These are phyloP conservation scores for Magallana ariakensis DNA, from an alignment of 1,140 invertebrate species.

Conservation along the genomic window DNA sequence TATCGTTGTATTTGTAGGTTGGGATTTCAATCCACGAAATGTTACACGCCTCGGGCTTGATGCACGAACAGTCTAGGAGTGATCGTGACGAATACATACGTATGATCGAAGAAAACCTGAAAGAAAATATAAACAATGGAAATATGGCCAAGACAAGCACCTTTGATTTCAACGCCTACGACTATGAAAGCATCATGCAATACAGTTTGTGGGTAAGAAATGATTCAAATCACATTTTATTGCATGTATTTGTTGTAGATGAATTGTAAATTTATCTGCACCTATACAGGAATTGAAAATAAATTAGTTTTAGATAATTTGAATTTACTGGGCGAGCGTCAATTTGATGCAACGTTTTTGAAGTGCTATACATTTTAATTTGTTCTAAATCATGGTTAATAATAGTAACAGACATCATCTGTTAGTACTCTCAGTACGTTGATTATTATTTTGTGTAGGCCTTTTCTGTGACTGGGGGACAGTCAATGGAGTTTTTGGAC, in stretches of 20 bases:
- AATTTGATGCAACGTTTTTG: no score
- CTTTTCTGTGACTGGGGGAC: slow-evolving; percentile 1
- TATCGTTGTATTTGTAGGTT: background rate
- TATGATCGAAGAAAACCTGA: slow-evolving; percentile 41
- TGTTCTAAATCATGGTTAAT: no score
- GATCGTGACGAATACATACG: slow-evolving; percentile 58
- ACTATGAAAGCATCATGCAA: slow-evolving; percentile 40
- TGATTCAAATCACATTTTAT: background rate
- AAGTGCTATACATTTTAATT: no score
- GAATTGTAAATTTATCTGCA: no score
- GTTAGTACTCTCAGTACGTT: no score
- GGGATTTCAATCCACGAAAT: slow-evolving; percentile 44
- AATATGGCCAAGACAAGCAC: slow-evolving; percentile 41
- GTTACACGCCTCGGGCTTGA: slow-evolving; percentile 45
- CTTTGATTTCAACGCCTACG: slow-evolving; percentile 40
- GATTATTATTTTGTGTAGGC: background rate
- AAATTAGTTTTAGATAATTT: no score
- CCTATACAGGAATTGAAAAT: no score
- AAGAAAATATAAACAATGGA: background rate
- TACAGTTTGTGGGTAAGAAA: slow-evolving; percentile 39
- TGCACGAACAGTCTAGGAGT: slow-evolving; percentile 46
- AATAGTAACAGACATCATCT: no score
- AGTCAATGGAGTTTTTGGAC: slow-evolving; percentile 21
- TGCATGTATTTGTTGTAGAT: no score
- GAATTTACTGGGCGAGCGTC: no score